Percentiles rank a stretch among this genome's conserved stretches.
Evolutionary conservation across 2,797 vertebrate species (phyloP).

Genomic region (Sphaeramia orbicularis): DNA sequence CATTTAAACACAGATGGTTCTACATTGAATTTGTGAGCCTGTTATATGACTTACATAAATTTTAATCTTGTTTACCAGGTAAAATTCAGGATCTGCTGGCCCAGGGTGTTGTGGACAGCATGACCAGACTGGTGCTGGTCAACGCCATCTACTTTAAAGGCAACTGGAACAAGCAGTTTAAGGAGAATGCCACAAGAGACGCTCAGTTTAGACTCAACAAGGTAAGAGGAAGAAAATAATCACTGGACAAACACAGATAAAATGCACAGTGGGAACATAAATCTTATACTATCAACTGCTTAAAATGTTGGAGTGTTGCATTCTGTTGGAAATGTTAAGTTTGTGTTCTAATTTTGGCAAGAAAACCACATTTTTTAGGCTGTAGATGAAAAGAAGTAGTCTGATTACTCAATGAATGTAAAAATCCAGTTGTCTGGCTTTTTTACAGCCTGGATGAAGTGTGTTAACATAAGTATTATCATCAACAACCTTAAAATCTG

Average conservation of each 20-base stretch:
- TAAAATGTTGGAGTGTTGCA: no score
- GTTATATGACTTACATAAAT: neutral
- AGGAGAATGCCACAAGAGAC: constrained; percentile 45
- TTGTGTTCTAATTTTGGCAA: no score
- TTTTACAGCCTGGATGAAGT: no score
- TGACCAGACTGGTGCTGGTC: constrained; percentile 77
- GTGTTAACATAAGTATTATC: no score
- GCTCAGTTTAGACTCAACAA: constrained; percentile 71
- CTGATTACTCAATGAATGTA: neutral
- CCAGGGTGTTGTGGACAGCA: constrained; percentile 6
- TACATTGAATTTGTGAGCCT: neutral
- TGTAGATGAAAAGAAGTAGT: neutral
- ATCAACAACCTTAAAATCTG: no score
- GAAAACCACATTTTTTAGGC: no score
- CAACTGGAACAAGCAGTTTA: constrained; percentile 75
- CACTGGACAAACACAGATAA: neutral
- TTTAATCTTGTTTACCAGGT: constrained; percentile 50
- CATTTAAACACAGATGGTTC: no score
- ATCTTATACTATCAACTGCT: no score
- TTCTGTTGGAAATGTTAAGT: no score
- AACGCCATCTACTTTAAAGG: constrained; percentile 86
- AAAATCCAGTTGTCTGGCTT: no score
- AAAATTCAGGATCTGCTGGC: constrained; percentile 80
- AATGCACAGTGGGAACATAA: no score
- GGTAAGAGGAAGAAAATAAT: constrained; percentile 57